phyloP scores from a whole-genome alignment of 2,113 vertebrate species.

The Myotis davidii region DNA sequence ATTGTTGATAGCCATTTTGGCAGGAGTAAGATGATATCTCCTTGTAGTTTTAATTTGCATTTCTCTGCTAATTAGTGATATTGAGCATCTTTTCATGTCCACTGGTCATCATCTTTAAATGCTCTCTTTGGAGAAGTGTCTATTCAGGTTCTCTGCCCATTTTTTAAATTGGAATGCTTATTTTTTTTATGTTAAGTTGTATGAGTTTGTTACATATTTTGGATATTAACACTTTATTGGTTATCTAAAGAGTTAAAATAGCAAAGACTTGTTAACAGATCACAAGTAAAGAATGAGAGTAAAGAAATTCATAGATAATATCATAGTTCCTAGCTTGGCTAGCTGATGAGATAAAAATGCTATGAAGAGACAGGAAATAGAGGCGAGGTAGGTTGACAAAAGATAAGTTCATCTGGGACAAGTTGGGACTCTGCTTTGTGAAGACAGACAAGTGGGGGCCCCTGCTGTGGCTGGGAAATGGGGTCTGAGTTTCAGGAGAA shows the following conservation, averaged over 20 bases:
- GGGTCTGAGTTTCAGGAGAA: not conserved
- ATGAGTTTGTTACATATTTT: not conserved
- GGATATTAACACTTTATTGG: not conserved
- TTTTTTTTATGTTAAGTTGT: not conserved
- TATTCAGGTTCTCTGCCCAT: not conserved
- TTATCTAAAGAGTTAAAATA: conserved; percentile 1
- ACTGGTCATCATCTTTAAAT: not conserved
- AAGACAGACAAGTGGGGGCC: not conserved
- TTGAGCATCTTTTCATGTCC: not conserved
- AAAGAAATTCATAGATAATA: not conserved
- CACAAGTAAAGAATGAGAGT: conserved; percentile 13
- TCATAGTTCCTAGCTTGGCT: not conserved
- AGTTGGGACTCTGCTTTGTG: not conserved
- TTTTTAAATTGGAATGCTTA: not conserved
- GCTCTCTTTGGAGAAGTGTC: not conserved
- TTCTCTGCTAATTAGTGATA: not conserved
- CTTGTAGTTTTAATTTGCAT: not conserved
- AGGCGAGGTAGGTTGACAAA: not conserved
- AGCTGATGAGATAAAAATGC: not conserved
- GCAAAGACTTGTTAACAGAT: not conserved
- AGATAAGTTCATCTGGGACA: not conserved
- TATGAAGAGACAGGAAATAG: not conserved
- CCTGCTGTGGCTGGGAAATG: not conserved
- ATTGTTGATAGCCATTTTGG: not conserved
- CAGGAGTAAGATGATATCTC: not conserved